Conservation (phyloP, 2,888 invertebrate species). For the Strigamia transsilvanica region DNA sequence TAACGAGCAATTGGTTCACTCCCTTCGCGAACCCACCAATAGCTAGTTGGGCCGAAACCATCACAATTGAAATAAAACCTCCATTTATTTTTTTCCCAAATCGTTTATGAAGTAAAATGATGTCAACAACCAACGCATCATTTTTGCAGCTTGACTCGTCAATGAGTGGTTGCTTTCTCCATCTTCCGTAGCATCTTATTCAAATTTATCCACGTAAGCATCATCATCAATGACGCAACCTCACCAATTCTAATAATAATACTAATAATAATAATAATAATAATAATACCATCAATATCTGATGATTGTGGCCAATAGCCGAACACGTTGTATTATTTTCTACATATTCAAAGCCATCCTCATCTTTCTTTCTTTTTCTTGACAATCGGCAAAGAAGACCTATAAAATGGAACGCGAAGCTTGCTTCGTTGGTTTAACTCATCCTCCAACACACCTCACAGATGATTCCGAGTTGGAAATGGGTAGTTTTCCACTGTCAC, state of each 20-base stretch:
- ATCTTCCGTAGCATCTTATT: too few species aligned
- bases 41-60: not conserved
- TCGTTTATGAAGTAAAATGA: not conserved
- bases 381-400: not conserved
- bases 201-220: too few species aligned
- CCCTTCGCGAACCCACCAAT: not conserved
- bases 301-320: not conserved
- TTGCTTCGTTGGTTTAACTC: not conserved
- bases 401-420: constrained; percentile 20
- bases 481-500: constrained; percentile 75
- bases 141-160: too few species aligned
- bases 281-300: not conserved
- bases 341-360: not conserved
- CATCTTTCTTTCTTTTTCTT: not conserved
- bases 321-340: not conserved
- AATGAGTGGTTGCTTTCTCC: too few species aligned
- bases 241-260: not conserved
- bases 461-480: constrained; percentile 2
- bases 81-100: not conserved
- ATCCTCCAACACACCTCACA: not conserved
- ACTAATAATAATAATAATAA: too few species aligned
- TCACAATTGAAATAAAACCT: not conserved
- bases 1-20: not conserved
- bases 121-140: too few species aligned
- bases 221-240: not conserved